A percentile compares a stretch with the other conserved stretches of the same genome.
These are phyloP conservation scores for Pangasius djambal DNA, from an alignment of 2,797 vertebrate genomes.

Conservation along the genomic window DNA sequence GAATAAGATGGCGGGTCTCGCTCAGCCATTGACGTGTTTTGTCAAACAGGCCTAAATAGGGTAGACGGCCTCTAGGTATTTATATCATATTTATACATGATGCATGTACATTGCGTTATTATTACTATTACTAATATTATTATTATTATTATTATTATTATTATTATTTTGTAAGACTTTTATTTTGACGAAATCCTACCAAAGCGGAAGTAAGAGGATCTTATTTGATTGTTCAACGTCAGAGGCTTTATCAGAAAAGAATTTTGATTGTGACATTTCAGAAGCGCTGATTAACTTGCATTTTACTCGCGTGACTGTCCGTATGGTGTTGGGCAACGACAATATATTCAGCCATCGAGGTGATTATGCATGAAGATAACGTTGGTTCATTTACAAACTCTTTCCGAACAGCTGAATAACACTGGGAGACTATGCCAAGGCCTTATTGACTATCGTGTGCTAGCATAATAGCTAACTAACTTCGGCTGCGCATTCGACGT, in stretches of 20 bases:
- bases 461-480: neutral
- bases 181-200: neutral
- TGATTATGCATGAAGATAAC: conserved; percentile 24
- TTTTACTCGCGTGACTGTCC: neutral
- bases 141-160: no score
- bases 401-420: neutral
- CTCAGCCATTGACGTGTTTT: no score
- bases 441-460: neutral
- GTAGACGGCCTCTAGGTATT: no score
- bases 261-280: neutral
- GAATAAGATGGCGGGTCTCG: no score
- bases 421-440: neutral
- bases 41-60: no score
- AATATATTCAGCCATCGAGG: neutral
- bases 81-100: no score
- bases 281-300: neutral
- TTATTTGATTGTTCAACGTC: no score
- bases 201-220: neutral
- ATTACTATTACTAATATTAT: no score
- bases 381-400: conserved; percentile 1
- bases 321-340: neutral
- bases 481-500: neutral
- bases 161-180: neutral
- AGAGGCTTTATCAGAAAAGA: neutral
- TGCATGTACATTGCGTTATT: no score